Percentiles rank a stretch among this genome's conserved stretches.
Evolutionary conservation across 2,888 invertebrate species (phyloP).

Genomic region (Athripsodes cinereus): DNA sequence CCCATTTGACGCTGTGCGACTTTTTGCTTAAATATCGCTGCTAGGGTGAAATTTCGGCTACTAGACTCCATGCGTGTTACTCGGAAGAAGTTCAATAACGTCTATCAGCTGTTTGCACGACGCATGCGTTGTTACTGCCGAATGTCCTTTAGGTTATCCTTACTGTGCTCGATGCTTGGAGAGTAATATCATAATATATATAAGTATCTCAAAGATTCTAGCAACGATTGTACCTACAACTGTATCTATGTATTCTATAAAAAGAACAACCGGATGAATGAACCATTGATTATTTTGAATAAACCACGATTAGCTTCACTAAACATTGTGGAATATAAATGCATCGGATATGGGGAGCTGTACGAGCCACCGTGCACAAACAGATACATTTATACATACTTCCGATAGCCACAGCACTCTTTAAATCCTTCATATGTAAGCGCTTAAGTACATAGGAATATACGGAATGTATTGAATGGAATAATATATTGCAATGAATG

Average conservation of each 20-base stretch:
- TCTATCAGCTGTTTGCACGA: not conserved
- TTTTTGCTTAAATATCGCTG: not conserved
- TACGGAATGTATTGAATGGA: no score
- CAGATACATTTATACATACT: no score
- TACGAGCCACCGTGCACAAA: no score
- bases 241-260: not conserved
- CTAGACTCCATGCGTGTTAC: not conserved
- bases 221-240: not conserved
- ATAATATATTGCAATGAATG: no score
- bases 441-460: no score
- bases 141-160: not conserved
- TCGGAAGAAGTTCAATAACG: conserved; percentile 2
- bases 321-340: no score
- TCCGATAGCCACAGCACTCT: no score
- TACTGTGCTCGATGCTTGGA: not conserved
- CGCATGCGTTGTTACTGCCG: not conserved
- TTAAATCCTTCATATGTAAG: no score
- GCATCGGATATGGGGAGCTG: no score
- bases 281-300: not conserved
- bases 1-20: not conserved
- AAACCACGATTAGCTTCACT: no score
- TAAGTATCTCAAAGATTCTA: not conserved
- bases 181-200: not conserved
- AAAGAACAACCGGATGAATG: not conserved
- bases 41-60: not conserved